phyloP scores from a whole-genome alignment of 2,113 vertebrate genomes.

The Pardalotus punctatus region DNA sequence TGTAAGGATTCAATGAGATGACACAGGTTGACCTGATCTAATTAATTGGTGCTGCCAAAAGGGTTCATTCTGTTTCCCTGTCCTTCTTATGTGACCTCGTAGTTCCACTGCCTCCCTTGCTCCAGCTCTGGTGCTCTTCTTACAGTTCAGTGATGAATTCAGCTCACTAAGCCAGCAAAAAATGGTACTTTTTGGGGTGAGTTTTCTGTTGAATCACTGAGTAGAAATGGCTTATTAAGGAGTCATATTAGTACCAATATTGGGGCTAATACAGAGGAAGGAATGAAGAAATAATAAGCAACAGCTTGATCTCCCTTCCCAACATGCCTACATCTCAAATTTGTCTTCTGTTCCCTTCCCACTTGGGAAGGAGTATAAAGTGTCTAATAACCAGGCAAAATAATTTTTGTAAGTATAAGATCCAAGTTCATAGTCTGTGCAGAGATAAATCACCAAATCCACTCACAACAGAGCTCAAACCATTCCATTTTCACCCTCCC shows the following conservation, averaged over 20 bases:
- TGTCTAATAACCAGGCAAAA: background rate
- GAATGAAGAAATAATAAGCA: background rate
- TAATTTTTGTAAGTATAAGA: background rate
- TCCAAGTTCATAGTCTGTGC: background rate
- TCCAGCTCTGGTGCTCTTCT: background rate
- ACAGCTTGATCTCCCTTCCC: background rate
- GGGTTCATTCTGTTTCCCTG: background rate
- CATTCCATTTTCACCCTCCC: background rate
- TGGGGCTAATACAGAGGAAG: background rate
- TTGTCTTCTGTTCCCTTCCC: background rate
- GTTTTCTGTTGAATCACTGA: background rate
- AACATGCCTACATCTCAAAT: background rate
- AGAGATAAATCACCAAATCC: background rate
- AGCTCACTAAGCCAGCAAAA: background rate
- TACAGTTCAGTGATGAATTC: background rate
- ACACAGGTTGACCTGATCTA: background rate
- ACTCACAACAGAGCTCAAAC: background rate
- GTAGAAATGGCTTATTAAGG: background rate
- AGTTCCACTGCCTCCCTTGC: background rate
- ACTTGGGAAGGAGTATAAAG: background rate
- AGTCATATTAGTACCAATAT: background rate
- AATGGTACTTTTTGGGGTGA: background rate
- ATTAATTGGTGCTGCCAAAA: background rate
- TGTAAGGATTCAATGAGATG: background rate
- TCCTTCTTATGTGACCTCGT: background rate